Evolutionary conservation across 2,888 invertebrate genomes (phyloP).

Genomic region (Junonia oenone): DNA sequence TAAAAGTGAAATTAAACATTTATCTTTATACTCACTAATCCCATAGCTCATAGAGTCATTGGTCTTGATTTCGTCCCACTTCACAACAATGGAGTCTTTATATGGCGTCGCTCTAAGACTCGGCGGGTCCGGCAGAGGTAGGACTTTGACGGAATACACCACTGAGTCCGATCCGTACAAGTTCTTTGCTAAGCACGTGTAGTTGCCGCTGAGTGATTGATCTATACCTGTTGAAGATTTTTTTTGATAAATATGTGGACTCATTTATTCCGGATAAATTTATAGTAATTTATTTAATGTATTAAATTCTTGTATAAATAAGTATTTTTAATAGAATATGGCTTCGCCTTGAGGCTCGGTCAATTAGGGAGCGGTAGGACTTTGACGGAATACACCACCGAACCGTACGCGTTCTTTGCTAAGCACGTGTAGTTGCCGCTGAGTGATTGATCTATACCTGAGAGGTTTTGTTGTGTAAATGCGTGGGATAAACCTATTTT

Average conservation of each 20-base stretch:
- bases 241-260: too few species aligned
- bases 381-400: too few species aligned
- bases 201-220: conserved; percentile 87
- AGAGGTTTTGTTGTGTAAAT: too few species aligned
- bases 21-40: conserved; percentile 52
- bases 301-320: too few species aligned
- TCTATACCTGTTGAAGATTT: conserved; percentile 84
- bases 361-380: too few species aligned
- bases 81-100: conserved; percentile 76
- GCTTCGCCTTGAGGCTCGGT: too few species aligned
- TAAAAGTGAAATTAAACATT: neutral
- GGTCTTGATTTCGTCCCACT: conserved; percentile 82
- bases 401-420: too few species aligned
- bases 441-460: conserved; percentile 85
- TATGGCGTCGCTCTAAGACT: conserved; percentile 78
- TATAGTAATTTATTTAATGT: too few species aligned
- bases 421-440: conserved; percentile 90
- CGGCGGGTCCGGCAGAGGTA: conserved; percentile 86
- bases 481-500: too few species aligned
- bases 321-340: too few species aligned
- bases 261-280: too few species aligned
- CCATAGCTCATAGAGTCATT: conserved; percentile 55
- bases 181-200: conserved; percentile 89
- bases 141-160: conserved; percentile 86
- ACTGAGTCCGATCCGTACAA: conserved; percentile 91